A percentile compares a stretch with the other conserved stretches of the same genome.
Conservation (phyloP, 2,797 vertebrate species). For the Falco biarmicus region DNA sequence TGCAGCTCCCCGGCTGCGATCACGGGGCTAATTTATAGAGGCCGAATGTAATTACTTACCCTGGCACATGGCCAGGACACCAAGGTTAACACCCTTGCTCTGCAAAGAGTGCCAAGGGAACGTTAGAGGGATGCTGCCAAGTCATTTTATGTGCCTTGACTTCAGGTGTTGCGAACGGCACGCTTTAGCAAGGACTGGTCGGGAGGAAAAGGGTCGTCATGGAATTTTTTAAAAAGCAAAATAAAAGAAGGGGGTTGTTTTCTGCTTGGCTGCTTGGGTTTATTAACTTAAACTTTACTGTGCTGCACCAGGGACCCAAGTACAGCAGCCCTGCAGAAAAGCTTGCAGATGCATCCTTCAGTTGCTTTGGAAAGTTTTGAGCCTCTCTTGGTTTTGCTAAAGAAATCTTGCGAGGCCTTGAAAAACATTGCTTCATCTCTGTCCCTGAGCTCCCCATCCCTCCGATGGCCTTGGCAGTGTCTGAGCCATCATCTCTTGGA, state of each 20-base stretch:
- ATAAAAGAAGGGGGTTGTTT: not conserved
- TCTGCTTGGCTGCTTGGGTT: not conserved
- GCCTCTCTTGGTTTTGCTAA: constrained; percentile 6
- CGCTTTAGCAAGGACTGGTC: not conserved
- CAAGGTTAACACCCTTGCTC: constrained; percentile 42
- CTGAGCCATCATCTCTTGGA: not conserved
- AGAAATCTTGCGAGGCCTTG: not conserved
- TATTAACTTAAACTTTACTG: not conserved
- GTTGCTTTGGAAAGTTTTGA: constrained; percentile 11
- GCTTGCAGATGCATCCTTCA: not conserved
- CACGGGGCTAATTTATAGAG: constrained; percentile 1
- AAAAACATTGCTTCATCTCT: not conserved
- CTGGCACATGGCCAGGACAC: constrained; percentile 31
- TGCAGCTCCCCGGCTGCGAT: not conserved
- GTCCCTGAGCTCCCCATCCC: not conserved
- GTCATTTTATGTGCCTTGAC: not conserved
- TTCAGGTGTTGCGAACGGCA: constrained; percentile 2
- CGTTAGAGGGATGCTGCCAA: constrained; percentile 10
- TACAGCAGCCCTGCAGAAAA: not conserved
- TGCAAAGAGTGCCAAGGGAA: not conserved
- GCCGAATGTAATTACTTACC: constrained; percentile 24
- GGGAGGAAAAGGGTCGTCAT: not conserved
- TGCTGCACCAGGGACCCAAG: not conserved
- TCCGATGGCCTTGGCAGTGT: not conserved
- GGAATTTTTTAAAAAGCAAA: not conserved